A percentile compares a stretch with the other conserved stretches of the same genome.
phyloP scores from a whole-genome alignment of 2,113 vertebrate species.

The Pterocles burchelli region DNA sequence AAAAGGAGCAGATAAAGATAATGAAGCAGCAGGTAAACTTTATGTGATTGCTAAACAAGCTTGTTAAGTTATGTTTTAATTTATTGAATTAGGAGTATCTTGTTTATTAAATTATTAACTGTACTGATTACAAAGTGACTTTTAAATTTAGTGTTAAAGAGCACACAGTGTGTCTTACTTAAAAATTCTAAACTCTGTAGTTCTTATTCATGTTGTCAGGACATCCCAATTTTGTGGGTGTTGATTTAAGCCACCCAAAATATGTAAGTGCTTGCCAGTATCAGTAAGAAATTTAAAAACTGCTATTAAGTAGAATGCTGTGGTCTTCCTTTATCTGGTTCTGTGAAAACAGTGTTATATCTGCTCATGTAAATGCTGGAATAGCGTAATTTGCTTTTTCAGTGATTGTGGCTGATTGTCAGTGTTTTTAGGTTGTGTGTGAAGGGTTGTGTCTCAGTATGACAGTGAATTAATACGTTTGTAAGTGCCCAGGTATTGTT shows the following conservation, averaged over 20 bases:
- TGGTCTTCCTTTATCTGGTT: not conserved
- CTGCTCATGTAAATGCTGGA: not conserved
- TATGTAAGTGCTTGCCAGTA: not conserved
- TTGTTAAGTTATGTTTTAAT: not conserved
- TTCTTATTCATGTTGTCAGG: not conserved
- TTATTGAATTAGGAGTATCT: not conserved
- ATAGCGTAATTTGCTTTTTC: not conserved
- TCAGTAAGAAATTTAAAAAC: not conserved
- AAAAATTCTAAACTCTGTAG: not conserved
- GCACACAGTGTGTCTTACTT: not conserved
- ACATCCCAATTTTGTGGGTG: not conserved
- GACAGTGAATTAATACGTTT: not conserved
- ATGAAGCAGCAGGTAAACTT: conserved; percentile 92
- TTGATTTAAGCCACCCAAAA: not conserved
- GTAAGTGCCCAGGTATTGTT: not conserved
- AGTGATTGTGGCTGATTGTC: not conserved
- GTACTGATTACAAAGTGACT: not conserved
- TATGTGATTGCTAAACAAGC: not conserved
- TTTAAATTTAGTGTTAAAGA: not conserved
- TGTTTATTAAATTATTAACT: not conserved
- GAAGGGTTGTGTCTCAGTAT: not conserved
- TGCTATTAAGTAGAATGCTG: not conserved
- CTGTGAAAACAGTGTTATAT: not conserved
- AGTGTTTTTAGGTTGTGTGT: not conserved
- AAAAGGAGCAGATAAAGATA: conserved; percentile 95